Conservation (phyloP, 2,888 invertebrate species). For the Melieria picta region DNA sequence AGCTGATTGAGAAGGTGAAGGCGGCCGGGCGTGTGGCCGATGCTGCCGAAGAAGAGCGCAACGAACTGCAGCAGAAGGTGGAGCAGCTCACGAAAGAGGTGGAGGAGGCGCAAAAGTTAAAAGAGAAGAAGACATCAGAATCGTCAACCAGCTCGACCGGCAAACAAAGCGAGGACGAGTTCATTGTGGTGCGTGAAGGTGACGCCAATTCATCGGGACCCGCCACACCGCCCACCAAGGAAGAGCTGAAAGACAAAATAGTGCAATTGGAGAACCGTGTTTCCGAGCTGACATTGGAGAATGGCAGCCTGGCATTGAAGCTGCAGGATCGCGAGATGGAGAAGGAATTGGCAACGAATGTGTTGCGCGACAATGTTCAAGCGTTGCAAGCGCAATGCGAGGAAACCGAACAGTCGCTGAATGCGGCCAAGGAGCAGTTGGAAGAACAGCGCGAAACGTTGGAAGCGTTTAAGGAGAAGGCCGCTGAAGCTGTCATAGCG, state of each 20-base stretch:
- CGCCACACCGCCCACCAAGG: conserved; percentile 52
- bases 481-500: conserved; percentile 39
- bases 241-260: conserved; percentile 61
- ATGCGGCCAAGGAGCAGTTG: conserved; percentile 35
- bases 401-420: conserved; percentile 45
- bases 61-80: conserved; percentile 51
- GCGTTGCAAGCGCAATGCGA: conserved; percentile 44
- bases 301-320: conserved; percentile 51
- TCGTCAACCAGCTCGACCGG: conserved; percentile 54
- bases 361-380: conserved; percentile 53
- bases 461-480: conserved; percentile 41
- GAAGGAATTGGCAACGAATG: conserved; percentile 53
- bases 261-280: conserved; percentile 55
- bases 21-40: conserved; percentile 45
- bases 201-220: conserved; percentile 51
- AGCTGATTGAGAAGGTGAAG: conserved; percentile 57
- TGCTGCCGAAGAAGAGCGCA: conserved; percentile 54
- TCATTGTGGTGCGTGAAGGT: conserved; percentile 60
- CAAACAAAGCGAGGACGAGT: conserved; percentile 60
- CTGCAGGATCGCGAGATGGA: conserved; percentile 57
- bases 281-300: conserved; percentile 52
- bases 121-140: conserved; percentile 59
- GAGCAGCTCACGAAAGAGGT: conserved; percentile 50
- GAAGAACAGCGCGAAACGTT: conserved; percentile 43
- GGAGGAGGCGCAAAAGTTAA: conserved; percentile 50